Percentiles rank a stretch among this genome's conserved stretches.
phyloP scores from a whole-genome alignment of 2,113 vertebrate genomes.

The Echinops telfairi region DNA sequence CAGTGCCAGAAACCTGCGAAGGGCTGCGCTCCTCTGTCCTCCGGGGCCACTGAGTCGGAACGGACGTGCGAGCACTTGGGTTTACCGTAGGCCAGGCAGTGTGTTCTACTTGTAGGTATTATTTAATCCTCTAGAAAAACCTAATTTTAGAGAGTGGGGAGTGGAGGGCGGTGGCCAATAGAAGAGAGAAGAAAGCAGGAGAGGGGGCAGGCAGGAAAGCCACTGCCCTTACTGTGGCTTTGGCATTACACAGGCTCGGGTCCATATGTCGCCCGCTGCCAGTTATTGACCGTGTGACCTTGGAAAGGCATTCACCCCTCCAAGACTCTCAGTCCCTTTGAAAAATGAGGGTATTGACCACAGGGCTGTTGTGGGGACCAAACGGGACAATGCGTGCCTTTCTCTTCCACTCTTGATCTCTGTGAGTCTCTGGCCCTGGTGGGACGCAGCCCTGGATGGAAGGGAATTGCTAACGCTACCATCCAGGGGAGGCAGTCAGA shows the following conservation, averaged over 20 bases:
- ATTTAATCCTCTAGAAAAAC: slow-evolving; percentile 16
- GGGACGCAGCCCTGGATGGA: not conserved
- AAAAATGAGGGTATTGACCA: not conserved
- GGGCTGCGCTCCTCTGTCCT: too few species aligned
- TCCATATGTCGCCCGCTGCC: not conserved
- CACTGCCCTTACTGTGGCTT: not conserved
- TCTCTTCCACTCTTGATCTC: not conserved
- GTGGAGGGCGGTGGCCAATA: not conserved
- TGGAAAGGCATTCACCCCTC: not conserved
- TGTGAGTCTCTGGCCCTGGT: not conserved
- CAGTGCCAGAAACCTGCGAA: too few species aligned
- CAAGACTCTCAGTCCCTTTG: not conserved
- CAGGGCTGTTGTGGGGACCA: not conserved
- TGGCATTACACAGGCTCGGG: not conserved
- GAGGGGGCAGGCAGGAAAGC: not conserved
- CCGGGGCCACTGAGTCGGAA: too few species aligned
- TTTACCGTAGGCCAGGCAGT: not conserved
- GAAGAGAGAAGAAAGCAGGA: not conserved
- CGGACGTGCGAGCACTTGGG: too few species aligned
- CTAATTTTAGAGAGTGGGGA: not conserved
- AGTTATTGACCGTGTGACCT: slow-evolving; percentile 6
- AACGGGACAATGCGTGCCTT: not conserved
- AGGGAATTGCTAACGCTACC: slow-evolving; percentile 28
- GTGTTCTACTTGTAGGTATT: not conserved
- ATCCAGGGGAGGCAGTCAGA: slow-evolving; percentile 77